Evolutionary conservation across 2,113 vertebrate species (phyloP), one percentile per base, ranked within the genome.

Genomic region (Crotalus horridus): DNA sequence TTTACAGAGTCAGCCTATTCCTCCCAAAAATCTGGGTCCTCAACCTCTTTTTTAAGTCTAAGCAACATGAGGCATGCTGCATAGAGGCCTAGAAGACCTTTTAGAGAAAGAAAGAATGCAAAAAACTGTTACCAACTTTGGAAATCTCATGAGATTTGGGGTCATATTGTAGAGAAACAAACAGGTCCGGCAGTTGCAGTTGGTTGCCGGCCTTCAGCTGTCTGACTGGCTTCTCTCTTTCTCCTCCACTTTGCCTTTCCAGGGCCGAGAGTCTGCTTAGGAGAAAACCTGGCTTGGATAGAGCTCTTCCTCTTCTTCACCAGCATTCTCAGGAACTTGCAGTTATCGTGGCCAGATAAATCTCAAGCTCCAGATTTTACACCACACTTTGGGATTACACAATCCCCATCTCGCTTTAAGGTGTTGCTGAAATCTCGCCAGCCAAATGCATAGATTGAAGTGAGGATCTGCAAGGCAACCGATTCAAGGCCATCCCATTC

Each of bases 221-320:
- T 9, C 8, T 3, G 54, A 54, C 13, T 15, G 13, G 48, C 48
- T 51, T 54, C 54, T 13, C 5, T 26, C 87, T 39, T 58, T 29
- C 26, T 43, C 85, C 23, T 48, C 21, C 12, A 46, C 39, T 81
- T 92, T 95, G 91, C 81, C 96, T 97, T 92, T 81, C 95, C 33
- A 97, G 98, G 98, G 0, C 97, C 98, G 0, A 97, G 98, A 0
- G 95, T 98, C 59, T 99, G 99, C 93, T 94, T 98, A 64, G 99
- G 98, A 0, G 98, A 98, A 95, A 94, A 97, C 0, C 93, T 99
- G 21, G 99, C 98, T 0, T 98, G 97, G 93, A 98, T 98, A 90
- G 98, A 99, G 94, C 94, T 99, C 58, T 98, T 98, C 54, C 96
- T 98, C 87, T 98, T 99, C 93, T 97, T 98, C 23, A 97, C 96